Evolutionary conservation across 2,888 invertebrate species (phyloP).

Genomic region (Synergus laeviventris): DNA sequence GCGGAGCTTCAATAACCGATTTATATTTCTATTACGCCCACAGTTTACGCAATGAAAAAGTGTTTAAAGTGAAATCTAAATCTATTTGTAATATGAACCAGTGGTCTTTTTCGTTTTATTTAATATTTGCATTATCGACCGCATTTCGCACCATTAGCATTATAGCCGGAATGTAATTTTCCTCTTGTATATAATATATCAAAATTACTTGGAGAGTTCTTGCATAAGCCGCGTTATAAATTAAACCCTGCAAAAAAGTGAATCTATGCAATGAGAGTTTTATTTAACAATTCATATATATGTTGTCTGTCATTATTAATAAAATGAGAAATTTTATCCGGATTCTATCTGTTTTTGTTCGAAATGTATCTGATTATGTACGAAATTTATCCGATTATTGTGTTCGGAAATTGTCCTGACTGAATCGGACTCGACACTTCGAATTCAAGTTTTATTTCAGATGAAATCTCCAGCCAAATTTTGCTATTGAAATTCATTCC

Average conservation of each 20-base stretch:
- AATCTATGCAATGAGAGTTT: conserved; percentile 18
- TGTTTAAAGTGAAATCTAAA: conserved; percentile 22
- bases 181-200: background rate
- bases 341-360: no score
- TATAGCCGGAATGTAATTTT: conserved; percentile 28
- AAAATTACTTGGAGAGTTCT: conserved; percentile 29
- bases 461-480: no score
- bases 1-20: conserved; percentile 10
- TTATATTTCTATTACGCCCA: conserved; percentile 7
- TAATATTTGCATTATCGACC: conserved; percentile 34
- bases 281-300: background rate
- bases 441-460: no score
- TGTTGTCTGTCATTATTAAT: background rate
- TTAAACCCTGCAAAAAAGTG: conserved; percentile 1
- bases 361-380: no score
- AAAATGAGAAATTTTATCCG: background rate
- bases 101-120: conserved; percentile 21
- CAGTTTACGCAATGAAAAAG: conserved; percentile 2
- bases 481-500: no score
- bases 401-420: no score
- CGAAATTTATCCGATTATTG: no score
- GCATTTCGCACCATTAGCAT: conserved; percentile 20
- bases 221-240: conserved; percentile 28
- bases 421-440: no score
- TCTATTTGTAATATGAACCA: background rate